Percentiles rank a stretch among this genome's conserved stretches.
Conservation (phyloP, 2,113 vertebrate genomes). For the Cebidichthys violaceus region DNA sequence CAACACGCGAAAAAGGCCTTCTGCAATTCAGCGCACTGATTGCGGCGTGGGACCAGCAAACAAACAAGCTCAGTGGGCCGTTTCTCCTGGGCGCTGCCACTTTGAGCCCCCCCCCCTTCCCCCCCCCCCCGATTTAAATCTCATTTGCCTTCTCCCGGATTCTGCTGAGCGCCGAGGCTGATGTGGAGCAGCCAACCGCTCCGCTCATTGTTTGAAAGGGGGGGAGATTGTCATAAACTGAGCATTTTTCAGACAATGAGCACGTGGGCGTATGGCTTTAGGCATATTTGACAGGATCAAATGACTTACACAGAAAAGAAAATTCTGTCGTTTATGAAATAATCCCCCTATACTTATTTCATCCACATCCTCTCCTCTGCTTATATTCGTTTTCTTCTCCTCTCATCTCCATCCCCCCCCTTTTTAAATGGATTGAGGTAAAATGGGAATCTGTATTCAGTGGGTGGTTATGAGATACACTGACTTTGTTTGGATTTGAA, state of each 20-base stretch:
- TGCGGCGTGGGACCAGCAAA: constrained; percentile 63
- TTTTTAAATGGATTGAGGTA: constrained; percentile 69
- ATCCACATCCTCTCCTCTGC: constrained; percentile 70
- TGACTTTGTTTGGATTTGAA: constrained; percentile 79
- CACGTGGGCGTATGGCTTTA: constrained; percentile 81
- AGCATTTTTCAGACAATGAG: constrained; percentile 77
- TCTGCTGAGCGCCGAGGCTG: constrained; percentile 35
- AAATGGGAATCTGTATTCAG: constrained; percentile 74
- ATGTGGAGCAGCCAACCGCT: constrained; percentile 50
- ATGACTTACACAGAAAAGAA: constrained; percentile 81
- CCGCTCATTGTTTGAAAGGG: constrained; percentile 50
- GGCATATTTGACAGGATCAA: constrained; percentile 84
- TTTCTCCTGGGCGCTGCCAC: constrained; percentile 46
- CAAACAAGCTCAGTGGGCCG: constrained; percentile 34
- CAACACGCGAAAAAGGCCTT: constrained; percentile 33
- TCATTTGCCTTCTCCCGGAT: constrained; percentile 59
- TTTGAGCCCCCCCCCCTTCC: constrained; percentile 19
- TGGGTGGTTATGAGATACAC: constrained; percentile 74
- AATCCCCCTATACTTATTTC: constrained; percentile 82
- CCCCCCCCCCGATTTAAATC: constrained; percentile 57
- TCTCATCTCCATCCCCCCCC: constrained; percentile 2
- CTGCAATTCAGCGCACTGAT: constrained; percentile 53
- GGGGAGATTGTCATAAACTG: constrained; percentile 68
- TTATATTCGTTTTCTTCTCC: constrained; percentile 51
- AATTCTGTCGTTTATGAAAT: constrained; percentile 84